Conservation (phyloP, 2,797 vertebrate species). For the Clarias platycephalus region DNA sequence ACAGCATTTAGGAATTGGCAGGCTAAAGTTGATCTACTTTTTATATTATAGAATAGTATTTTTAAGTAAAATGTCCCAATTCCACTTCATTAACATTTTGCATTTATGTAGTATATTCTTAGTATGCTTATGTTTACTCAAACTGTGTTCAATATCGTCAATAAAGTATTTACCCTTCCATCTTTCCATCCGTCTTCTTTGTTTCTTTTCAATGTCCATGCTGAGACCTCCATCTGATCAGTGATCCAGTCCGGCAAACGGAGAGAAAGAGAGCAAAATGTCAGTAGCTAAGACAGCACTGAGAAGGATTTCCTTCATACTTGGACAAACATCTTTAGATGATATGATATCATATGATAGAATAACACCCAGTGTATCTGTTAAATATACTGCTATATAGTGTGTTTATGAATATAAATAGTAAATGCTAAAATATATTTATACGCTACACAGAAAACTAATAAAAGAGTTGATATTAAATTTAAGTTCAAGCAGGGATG, state of each 20-base stretch:
- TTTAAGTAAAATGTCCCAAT: background rate
- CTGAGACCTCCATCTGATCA: background rate
- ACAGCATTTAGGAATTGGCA: background rate
- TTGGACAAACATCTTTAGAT: background rate
- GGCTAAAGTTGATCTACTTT: no score
- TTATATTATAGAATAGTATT: background rate
- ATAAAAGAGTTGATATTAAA: background rate
- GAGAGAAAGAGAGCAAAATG: background rate
- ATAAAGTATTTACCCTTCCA: constrained; percentile 1
- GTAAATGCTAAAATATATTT: background rate
- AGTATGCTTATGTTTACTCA: background rate
- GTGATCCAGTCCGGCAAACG: background rate
- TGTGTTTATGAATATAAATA: background rate
- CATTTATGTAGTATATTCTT: background rate
- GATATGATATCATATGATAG: background rate
- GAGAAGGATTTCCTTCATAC: background rate
- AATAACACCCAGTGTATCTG: background rate
- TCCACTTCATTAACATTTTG: background rate
- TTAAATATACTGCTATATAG: background rate
- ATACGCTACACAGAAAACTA: constrained; percentile 4
- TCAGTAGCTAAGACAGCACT: background rate
- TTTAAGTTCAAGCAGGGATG: background rate
- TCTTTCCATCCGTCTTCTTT: background rate
- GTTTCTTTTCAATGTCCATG: background rate
- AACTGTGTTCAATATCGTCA: background rate